Evolutionary conservation across 2,113 vertebrate species (phyloP).

Genomic region (Ailurus styani): DNA sequence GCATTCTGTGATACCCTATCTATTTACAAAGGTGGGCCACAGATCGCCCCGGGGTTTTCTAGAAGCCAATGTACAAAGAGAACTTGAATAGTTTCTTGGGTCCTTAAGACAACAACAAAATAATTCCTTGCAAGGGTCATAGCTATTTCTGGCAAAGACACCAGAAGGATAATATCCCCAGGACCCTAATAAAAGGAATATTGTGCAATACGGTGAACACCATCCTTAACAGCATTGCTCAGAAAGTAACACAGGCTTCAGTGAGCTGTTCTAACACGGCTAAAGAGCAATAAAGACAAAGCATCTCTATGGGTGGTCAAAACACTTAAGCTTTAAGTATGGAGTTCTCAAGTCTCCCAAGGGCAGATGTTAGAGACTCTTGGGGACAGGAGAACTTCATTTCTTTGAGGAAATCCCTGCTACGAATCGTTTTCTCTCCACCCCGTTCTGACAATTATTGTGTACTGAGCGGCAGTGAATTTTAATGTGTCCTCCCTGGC

Average conservation of each 20-base stretch:
- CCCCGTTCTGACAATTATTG: not conserved
- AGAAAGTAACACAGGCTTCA: not conserved
- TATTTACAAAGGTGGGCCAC: not conserved
- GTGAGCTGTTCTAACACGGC: rapidly evolving
- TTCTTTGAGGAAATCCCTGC: not conserved
- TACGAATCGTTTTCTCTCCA: not conserved
- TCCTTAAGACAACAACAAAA: not conserved
- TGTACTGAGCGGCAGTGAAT: not conserved
- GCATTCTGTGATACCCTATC: not conserved
- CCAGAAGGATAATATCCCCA: not conserved
- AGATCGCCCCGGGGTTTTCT: not conserved
- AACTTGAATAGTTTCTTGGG: not conserved
- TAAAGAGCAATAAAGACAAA: not conserved
- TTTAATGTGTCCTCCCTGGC: not conserved
- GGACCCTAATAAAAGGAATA: not conserved
- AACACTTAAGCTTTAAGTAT: too few species aligned
- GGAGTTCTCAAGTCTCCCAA: not conserved
- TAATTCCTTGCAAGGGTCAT: not conserved
- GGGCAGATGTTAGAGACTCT: not conserved
- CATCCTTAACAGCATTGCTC: not conserved
- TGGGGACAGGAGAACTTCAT: not conserved
- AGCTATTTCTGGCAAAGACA: not conserved
- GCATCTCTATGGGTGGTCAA: not conserved
- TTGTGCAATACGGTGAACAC: not conserved
- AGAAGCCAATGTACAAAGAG: not conserved